A percentile compares a stretch with the other conserved stretches of the same genome.
These are phyloP conservation scores for Epirrhoe alternata DNA, from an alignment of 2,888 invertebrate genomes.

Conservation along the genomic window DNA sequence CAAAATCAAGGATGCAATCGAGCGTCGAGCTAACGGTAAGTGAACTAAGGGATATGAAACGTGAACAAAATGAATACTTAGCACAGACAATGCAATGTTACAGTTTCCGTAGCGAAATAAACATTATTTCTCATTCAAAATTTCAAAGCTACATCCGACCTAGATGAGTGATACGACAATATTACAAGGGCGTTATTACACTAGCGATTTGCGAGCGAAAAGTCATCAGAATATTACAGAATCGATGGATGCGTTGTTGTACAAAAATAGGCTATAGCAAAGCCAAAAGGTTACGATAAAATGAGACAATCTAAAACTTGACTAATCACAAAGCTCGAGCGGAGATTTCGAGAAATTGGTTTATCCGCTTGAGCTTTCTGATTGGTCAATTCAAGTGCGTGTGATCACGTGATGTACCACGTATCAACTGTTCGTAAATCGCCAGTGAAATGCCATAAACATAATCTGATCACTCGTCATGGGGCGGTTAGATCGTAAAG, in stretches of 20 bases:
- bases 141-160: constrained; percentile 32
- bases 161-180: constrained; percentile 13
- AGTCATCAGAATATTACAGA: background rate
- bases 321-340: too few species aligned
- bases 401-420: too few species aligned
- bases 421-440: background rate
- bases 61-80: constrained; percentile 19
- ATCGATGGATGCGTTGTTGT: too few species aligned
- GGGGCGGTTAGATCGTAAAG: constrained; percentile 31
- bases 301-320: too few species aligned
- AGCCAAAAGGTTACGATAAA: too few species aligned
- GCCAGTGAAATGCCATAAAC: background rate
- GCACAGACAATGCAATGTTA: constrained; percentile 25
- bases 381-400: too few species aligned
- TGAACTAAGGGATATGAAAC: constrained; percentile 17
- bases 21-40: constrained; percentile 13
- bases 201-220: background rate
- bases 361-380: too few species aligned
- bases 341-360: too few species aligned
- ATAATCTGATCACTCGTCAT: constrained; percentile 11
- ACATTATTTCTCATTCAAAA: constrained; percentile 30
- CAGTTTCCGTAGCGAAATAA: constrained; percentile 29
- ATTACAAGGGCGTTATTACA: background rate
- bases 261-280: too few species aligned
- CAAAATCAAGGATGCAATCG: constrained; percentile 10